Evolutionary conservation across 2,888 invertebrate genomes (phyloP).

Genomic region (Caenorhabditis sp.): DNA sequence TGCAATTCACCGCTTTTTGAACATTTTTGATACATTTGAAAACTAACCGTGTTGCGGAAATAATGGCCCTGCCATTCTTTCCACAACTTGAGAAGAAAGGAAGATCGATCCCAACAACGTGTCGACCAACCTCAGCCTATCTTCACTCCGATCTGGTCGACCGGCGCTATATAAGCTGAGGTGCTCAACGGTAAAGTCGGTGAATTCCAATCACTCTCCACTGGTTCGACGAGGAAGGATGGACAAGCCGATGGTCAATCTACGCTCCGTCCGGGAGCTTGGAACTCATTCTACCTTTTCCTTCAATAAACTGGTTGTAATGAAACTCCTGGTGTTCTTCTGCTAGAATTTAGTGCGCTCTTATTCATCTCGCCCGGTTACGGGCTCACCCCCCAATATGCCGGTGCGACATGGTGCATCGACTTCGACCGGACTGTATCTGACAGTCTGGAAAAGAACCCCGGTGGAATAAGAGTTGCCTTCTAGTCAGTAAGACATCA

Average conservation of each 20-base stretch:
- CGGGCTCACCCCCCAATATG: neutral
- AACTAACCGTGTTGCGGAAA: no score
- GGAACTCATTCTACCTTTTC: neutral
- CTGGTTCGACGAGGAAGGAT: neutral
- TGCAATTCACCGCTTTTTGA: neutral
- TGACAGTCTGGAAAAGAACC: neutral
- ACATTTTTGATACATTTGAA: no score
- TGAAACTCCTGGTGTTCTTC: neutral
- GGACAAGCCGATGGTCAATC: neutral
- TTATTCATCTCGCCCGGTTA: neutral
- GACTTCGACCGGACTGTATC: neutral
- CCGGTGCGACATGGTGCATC: neutral
- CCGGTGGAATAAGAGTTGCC: neutral
- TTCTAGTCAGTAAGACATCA: neutral
- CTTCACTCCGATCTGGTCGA: no score
- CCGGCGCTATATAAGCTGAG: neutral
- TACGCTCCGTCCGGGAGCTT: neutral
- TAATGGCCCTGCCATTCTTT: no score
- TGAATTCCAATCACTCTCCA: neutral
- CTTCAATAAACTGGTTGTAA: neutral
- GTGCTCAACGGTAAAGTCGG: neutral
- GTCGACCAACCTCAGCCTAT: neutral
- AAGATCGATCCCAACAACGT: neutral
- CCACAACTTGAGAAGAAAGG: no score
- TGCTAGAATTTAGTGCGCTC: neutral